Evolutionary conservation across 1,140 invertebrate genomes (phyloP).

Genomic region (Polyergus mexicanus): DNA sequence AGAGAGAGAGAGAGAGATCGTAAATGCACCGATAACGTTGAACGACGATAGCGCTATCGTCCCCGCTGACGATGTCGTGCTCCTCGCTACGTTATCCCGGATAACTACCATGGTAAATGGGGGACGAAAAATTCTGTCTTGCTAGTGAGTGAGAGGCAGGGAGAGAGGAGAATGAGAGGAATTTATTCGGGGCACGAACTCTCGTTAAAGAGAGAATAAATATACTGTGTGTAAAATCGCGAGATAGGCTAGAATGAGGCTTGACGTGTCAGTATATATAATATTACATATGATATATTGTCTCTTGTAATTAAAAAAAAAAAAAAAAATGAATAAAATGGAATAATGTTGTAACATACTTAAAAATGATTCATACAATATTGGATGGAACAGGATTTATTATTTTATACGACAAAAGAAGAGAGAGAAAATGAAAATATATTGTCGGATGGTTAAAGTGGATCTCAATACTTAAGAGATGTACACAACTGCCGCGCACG

Average conservation of each 20-base stretch:
- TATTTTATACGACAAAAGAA: not conserved
- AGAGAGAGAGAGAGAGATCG: conserved; percentile 64
- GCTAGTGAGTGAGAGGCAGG: not conserved
- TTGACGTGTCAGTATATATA: not conserved
- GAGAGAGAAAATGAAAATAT: not conserved
- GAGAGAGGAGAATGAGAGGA: not conserved
- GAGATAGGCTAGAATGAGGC: not conserved
- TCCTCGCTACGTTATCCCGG: conserved; percentile 48
- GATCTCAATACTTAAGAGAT: conserved; percentile 12
- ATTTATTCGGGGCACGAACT: conserved; percentile 29
- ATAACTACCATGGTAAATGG: conserved; percentile 58
- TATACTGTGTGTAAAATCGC: conserved; percentile 21
- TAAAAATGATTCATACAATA: not conserved
- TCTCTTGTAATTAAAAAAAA: not conserved
- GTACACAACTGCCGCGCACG: not conserved
- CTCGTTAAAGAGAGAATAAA: conserved; percentile 44
- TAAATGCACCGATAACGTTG: conserved; percentile 72
- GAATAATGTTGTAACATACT: not conserved
- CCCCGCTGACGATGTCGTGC: conserved; percentile 44
- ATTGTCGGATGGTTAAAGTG: not conserved
- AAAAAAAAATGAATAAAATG: not conserved
- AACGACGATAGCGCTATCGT: conserved; percentile 62
- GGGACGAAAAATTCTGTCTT: conserved; percentile 43
- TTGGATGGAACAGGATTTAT: not conserved
- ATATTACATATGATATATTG: not conserved